Base-by-base conservation (phyloP, 2,888 invertebrate genomes). In the Ectobius pallidus region DNA sequence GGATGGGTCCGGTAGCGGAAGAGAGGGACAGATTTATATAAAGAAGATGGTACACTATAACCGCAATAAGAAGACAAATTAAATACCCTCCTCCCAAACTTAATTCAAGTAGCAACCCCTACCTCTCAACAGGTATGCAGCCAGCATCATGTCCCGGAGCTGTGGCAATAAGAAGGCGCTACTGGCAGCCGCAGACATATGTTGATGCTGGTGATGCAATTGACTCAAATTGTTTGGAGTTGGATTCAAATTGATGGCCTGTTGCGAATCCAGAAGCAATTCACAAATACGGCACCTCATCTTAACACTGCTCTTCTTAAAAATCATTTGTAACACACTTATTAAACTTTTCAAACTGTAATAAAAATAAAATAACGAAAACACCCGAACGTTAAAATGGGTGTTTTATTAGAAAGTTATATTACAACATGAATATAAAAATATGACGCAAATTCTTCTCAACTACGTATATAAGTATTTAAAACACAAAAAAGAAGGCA, bases 51-150 rank as follows among this genome's bases (percentile, higher is more conserved):
- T n/a, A n/a, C n/a, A n/a, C n/a, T n/a, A n/a, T n/a, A n/a, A n/a
- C n/a, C n/a, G n/a, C n/a, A n/a, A n/a, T n/a, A n/a, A n/a, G n/a
- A n/a, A n/a, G n/a, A n/a, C n/a, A n/a, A n/a, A n/a, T n/a, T n/a
- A n/a, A n/a, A n/a, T n/a, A n/a, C n/a, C n/a, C n/a, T n/a, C n/a
- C n/a, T n/a, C n/a, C n/a, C n/a, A n/a, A n/a, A n/a, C n/a, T n/a
- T n/a, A n/a, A n/a, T n/a, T n/a, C n/a, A n/a, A n/a, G n/a, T n/a
- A n/a, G n/a, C n/a, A n/a, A n/a, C n/a, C 30, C 58, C 85, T 85
- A 89, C 89, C 89, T 89, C 86, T 85, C 78, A 89, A 85, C 81
- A 89, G 84, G 84, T 88, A 89, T 78, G 89, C 88, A 76, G 88
- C 87, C 78, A 89, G 84, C 84, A 89, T 86, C 85, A 89, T 86